Evolutionary conservation across 1,140 invertebrate genomes (phyloP).

Genomic region (Lepidurus arcticus): DNA sequence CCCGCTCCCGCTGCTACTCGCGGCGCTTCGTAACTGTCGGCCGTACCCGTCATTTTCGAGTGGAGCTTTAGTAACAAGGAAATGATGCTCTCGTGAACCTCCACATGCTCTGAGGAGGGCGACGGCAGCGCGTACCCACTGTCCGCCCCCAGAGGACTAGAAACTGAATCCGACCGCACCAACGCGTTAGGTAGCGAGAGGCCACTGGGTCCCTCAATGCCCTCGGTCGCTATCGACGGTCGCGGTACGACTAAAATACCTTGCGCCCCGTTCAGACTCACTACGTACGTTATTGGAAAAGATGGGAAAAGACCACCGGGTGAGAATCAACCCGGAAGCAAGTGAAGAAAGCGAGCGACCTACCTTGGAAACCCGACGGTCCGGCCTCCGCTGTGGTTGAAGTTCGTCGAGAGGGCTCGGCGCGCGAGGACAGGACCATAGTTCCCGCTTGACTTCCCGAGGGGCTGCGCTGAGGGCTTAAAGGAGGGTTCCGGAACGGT

Average conservation of each 20-base stretch:
- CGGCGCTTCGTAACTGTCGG: slow-evolving; percentile 63
- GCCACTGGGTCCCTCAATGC: not conserved
- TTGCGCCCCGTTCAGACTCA: not conserved
- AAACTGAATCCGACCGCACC: slow-evolving; percentile 19
- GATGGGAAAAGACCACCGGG: not conserved
- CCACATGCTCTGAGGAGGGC: slow-evolving; percentile 42
- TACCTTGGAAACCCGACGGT: slow-evolving; percentile 14
- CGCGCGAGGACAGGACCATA: not conserved
- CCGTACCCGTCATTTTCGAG: slow-evolving; percentile 73
- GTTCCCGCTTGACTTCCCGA: not conserved
- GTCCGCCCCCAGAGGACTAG: slow-evolving; percentile 24
- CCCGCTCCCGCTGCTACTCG: slow-evolving; percentile 39
- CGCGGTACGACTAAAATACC: not conserved
- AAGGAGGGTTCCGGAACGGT: slow-evolving; percentile 1
- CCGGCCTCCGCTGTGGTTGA: not conserved
- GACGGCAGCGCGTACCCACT: not conserved
- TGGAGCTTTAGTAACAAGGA: slow-evolving; percentile 87
- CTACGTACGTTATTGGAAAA: not conserved
- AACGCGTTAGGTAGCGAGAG: not conserved
- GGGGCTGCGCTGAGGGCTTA: not conserved
- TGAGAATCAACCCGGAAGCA: no score
- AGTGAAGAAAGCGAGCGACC: not conserved
- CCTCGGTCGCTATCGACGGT: not conserved
- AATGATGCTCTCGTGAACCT: slow-evolving; percentile 83
- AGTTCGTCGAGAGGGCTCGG: not conserved